These are phyloP conservation scores for Desmodus rotundus DNA, from an alignment of 2,113 vertebrate species.

Conservation along the genomic window DNA sequence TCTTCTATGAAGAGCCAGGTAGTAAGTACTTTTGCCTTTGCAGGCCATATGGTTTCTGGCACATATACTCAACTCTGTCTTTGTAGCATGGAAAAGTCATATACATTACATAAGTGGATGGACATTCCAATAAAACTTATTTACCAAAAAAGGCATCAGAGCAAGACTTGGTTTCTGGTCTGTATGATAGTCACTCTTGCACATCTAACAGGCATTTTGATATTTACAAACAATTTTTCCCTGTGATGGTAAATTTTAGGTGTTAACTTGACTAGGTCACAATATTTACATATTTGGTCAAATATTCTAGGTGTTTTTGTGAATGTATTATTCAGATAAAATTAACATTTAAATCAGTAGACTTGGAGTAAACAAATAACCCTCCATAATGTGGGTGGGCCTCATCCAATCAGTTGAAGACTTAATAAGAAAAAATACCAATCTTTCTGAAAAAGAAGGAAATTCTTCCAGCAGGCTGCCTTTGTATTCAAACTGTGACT, in stretches of 20 bases:
- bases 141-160: neutral
- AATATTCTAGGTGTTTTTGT: neutral
- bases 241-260: neutral
- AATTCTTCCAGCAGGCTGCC: neutral
- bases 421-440: neutral
- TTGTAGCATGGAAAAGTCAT: neutral
- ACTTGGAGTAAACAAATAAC: neutral
- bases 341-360: neutral
- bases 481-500: neutral
- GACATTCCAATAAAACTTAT: neutral
- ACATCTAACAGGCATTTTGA: neutral
- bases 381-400: neutral
- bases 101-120: neutral
- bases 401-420: neutral
- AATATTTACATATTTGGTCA: neutral
- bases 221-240: neutral
- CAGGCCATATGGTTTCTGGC: neutral
- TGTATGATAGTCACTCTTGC: neutral
- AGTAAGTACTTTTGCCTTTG: neutral
- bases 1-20: neutral
- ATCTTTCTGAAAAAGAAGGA: neutral
- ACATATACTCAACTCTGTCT: neutral
- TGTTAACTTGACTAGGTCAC: neutral
- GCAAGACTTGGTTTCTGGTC: neutral
- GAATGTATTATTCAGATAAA: neutral